Evolutionary conservation across 2,888 invertebrate species (phyloP).

Genomic region (Hyalella azteca): DNA sequence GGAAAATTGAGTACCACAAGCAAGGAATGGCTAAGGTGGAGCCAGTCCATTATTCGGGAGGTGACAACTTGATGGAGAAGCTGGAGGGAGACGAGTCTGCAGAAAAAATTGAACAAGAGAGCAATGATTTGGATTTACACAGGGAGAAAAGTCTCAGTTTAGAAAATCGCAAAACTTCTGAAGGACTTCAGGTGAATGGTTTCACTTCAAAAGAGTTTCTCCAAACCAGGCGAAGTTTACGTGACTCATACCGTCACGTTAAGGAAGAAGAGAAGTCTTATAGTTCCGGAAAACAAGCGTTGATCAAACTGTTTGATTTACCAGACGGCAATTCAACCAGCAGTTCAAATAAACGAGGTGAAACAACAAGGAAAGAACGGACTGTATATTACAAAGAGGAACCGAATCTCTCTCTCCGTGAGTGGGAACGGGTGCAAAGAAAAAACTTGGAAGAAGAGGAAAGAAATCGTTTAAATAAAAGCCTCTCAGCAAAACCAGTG

Average conservation of each 20-base stretch:
- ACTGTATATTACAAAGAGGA: conserved; percentile 12
- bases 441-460: conserved; percentile 55
- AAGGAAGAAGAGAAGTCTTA: background rate
- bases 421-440: conserved; percentile 56
- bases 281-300: conserved; percentile 25
- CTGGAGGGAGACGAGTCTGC: too few species aligned
- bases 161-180: background rate
- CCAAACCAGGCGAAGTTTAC: background rate
- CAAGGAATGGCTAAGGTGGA: too few species aligned
- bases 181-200: background rate
- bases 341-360: background rate
- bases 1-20: background rate
- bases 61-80: too few species aligned
- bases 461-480: conserved; percentile 52
- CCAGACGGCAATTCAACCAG: conserved; percentile 8
- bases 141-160: conserved; percentile 11
- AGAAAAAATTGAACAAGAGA: too few species aligned
- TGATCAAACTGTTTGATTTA: conserved; percentile 14
- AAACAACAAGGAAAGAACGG: background rate
- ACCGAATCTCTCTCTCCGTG: conserved; percentile 32
- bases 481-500: conserved; percentile 49
- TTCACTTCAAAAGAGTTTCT: conserved; percentile 10
- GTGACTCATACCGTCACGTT: background rate
- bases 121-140: background rate
- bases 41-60: too few species aligned